Conservation (phyloP, 92 coral and sea anemone genomes). For the Parazoanthus darwini region DNA sequence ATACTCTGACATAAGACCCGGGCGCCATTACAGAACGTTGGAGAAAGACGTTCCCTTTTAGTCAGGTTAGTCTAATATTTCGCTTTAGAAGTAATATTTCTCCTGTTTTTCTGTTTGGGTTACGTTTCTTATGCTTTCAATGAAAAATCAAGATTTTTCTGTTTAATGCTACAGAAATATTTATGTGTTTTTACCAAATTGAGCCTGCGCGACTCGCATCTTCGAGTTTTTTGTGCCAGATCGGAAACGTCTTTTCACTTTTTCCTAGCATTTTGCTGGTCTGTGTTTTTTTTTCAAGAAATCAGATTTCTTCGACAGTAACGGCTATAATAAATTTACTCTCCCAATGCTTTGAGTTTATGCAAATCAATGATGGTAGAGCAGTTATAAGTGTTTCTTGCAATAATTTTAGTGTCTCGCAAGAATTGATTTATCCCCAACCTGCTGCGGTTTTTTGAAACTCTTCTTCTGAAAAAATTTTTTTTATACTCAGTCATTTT, state of each 20-base stretch:
- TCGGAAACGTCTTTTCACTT: neutral
- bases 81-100: neutral
- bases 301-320: too few species aligned
- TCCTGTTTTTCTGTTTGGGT: neutral
- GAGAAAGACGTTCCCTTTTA: neutral
- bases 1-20: neutral
- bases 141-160: neutral
- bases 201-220: neutral
- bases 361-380: neutral
- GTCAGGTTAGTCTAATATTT: slow-evolving; percentile 19
- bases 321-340: neutral
- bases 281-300: neutral
- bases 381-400: neutral
- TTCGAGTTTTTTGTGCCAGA: neutral
- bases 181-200: neutral
- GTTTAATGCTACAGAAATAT: neutral
- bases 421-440: too few species aligned
- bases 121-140: neutral
- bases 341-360: neutral
- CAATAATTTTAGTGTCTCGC: too few species aligned
- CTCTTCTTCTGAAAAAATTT: neutral
- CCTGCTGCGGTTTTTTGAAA: neutral
- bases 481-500: neutral
- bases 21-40: slow-evolving; percentile 13
- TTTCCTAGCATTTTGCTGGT: neutral